Base-by-base conservation (phyloP, 2,888 invertebrate species). In the Idaea straminata region DNA sequence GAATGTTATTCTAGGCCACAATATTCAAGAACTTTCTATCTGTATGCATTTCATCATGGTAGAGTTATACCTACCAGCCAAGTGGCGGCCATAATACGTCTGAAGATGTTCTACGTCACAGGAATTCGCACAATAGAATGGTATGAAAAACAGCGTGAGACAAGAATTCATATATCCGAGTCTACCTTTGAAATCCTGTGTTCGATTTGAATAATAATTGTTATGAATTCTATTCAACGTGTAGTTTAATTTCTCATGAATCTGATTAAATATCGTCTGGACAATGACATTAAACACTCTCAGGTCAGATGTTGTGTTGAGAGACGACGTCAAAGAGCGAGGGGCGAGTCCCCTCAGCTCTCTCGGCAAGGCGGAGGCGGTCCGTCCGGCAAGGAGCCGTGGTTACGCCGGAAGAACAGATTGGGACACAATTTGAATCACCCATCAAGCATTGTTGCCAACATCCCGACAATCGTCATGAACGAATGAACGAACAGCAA, bases 361-460 rank as follows among this genome's bases (percentile, higher is more conserved):
- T 59, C 57, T 59, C 59, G 59, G 5, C 13, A 36, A 36, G 36
- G 36, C 36, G 36, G 25, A 4, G 3, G 36, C 36, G 10, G 47
- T 7, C 47, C 13, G 47, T 47, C 47, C 47, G 47, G 47, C 47
- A 4, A 47, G 47, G 1, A 36, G 36, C 36, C 5, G 36, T 36
- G 75, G 76, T 81, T 75, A 78, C 74, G 75, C 69, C 90, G 91
- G 91, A 91, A 89, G 79, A 80, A 70, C 72, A 81, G 87, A 90
- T 89, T 91, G 90, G 83, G 86, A 87, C 86, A 88, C 90, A 89
- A 90, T 91, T 91, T 88, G 83, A 89, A 86, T 83, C 85, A 84
- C 78, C 82, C 79, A 82, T 82, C 82, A 78, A 72, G 78, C 80
- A 83, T 87, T 86, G 88, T 88, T 82, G 81, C 70, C 78, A 78